These are phyloP conservation scores for Tragopan temminckii DNA, from an alignment of 2,797 vertebrate species.

Conservation along the genomic window DNA sequence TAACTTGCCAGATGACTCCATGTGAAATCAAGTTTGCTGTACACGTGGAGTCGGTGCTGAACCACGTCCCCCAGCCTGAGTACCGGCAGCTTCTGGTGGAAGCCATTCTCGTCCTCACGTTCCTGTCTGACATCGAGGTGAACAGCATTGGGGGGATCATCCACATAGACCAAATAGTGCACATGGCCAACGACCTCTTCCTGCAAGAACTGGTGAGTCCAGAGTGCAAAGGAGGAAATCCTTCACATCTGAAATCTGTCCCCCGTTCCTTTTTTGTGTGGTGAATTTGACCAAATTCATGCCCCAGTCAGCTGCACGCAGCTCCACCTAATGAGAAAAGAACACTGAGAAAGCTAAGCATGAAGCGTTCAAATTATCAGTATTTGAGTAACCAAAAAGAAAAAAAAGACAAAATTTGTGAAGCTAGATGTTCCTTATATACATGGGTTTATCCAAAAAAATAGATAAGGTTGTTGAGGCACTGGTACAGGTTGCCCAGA, in stretches of 20 bases:
- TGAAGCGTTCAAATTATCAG: neutral
- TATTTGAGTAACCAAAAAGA: neutral
- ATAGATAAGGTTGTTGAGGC: too few relatives aligned
- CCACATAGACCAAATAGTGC: slow-evolving; percentile 92
- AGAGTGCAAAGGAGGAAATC: neutral
- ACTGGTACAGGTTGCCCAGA: too few relatives aligned
- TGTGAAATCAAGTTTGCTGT: slow-evolving; percentile 98
- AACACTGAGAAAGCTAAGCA: neutral
- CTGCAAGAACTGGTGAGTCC: slow-evolving; percentile 91
- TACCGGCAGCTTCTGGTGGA: slow-evolving; percentile 97
- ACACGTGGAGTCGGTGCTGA: slow-evolving; percentile 96
- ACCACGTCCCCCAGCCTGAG: slow-evolving; percentile 96
- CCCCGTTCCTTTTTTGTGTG: neutral
- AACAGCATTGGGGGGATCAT: slow-evolving; percentile 93
- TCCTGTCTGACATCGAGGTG: slow-evolving; percentile 92
- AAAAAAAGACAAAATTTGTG: neutral
- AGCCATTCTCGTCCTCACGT: slow-evolving; percentile 91
- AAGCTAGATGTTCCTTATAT: neutral
- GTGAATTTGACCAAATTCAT: neutral
- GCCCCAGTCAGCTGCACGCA: too few relatives aligned
- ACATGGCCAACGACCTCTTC: slow-evolving; percentile 95
- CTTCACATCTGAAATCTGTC: neutral
- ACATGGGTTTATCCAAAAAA: neutral
- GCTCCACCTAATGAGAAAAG: neutral
- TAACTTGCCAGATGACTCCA: slow-evolving; percentile 89